phyloP scores from a whole-genome alignment of 1,140 invertebrate species.

The Platorchestia sp. region DNA sequence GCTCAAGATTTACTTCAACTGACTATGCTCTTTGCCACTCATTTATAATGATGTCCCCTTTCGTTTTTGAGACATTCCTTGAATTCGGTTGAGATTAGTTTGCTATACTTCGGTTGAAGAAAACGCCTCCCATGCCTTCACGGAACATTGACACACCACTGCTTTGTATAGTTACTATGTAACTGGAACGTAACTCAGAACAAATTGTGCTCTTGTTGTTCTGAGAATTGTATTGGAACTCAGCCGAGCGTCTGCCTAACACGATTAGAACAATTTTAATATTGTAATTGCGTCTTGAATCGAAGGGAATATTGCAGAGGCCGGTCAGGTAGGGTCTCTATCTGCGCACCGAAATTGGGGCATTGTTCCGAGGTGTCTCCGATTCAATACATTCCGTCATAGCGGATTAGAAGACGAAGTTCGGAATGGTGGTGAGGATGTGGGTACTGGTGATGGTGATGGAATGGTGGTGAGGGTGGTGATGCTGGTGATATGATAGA shows the following conservation, averaged over 20 bases:
- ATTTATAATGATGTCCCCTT: too few relatives aligned
- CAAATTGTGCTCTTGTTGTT: background rate
- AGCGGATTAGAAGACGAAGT: slow-evolving; percentile 44
- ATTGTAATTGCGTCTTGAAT: slow-evolving; percentile 53
- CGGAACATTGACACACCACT: background rate
- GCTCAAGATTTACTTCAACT: too few relatives aligned
- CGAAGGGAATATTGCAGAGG: slow-evolving; percentile 51
- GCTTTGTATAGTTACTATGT: background rate
- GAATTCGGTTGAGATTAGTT: too few relatives aligned
- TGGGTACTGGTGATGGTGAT: background rate
- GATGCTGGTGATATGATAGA: background rate
- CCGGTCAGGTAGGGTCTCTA: slow-evolving; percentile 48
- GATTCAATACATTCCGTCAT: slow-evolving; percentile 54
- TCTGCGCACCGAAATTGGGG: slow-evolving; percentile 36
- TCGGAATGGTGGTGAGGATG: background rate
- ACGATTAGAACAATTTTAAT: slow-evolving; percentile 54
- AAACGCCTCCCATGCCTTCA: background rate
- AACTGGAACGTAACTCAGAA: background rate
- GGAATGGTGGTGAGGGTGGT: background rate
- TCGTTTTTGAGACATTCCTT: too few relatives aligned
- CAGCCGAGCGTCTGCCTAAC: slow-evolving; percentile 15
- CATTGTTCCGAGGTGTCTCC: slow-evolving; percentile 45
- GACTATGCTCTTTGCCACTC: too few relatives aligned
- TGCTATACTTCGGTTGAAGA: background rate
- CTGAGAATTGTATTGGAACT: background rate